Conservation (phyloP, 2,113 vertebrate species). For the Xyrauchen texanus region DNA sequence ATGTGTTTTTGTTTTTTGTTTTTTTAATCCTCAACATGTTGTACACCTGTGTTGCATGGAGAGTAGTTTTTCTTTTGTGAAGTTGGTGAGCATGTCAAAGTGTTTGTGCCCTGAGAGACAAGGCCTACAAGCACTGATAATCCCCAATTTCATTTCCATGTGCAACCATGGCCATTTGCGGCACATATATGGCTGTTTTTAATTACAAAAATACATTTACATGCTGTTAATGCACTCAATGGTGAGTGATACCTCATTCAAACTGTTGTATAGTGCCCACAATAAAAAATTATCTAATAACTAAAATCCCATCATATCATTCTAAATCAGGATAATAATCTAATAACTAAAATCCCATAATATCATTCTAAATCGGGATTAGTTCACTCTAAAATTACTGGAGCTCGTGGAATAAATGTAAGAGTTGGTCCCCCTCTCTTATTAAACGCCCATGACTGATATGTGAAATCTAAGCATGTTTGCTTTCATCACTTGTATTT, state of each 20-base stretch:
- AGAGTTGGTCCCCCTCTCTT: too few relatives aligned
- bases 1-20: conserved; percentile 41
- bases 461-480: conserved; percentile 40
- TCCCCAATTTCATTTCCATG: conserved; percentile 26
- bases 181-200: conserved; percentile 35
- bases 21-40: conserved; percentile 62
- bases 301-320: too few relatives aligned
- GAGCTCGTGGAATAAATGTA: too few relatives aligned
- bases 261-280: too few relatives aligned
- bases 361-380: too few relatives aligned
- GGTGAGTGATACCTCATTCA: too few relatives aligned
- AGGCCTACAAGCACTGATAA: conserved; percentile 59
- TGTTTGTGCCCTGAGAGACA: conserved; percentile 42
- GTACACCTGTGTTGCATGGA: conserved; percentile 72
- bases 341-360: too few relatives aligned
- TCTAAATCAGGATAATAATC: too few relatives aligned
- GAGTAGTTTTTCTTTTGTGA: conserved; percentile 69
- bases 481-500: conserved; percentile 37
- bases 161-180: conserved; percentile 31
- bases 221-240: too few relatives aligned
- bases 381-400: too few relatives aligned
- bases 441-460: conserved; percentile 32
- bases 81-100: conserved; percentile 70
- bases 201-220: not conserved
- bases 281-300: too few relatives aligned